Percentiles rank a stretch among this genome's conserved stretches.
phyloP scores from a whole-genome alignment of 1,140 invertebrate genomes.

The Cecropterus lyciades region DNA sequence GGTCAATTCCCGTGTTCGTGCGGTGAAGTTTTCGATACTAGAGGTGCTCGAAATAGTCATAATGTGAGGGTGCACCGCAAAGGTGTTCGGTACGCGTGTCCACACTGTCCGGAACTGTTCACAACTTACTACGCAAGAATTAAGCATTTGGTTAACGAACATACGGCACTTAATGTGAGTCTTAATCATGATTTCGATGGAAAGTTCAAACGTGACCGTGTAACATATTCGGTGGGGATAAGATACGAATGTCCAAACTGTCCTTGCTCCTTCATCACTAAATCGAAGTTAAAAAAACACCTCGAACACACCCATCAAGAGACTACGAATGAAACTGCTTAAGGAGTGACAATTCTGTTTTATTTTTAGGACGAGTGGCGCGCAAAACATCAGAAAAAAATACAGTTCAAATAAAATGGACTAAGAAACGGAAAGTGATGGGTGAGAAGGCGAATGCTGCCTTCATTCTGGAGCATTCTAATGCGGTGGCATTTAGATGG shows the following conservation, averaged over 20 bases:
- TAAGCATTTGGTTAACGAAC: constrained; percentile 66
- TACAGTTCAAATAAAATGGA: constrained; percentile 51
- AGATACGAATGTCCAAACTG: constrained; percentile 56
- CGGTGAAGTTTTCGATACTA: constrained; percentile 86
- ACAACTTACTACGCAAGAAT: constrained; percentile 65
- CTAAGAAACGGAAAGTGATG: constrained; percentile 45
- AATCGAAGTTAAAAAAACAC: constrained; percentile 56
- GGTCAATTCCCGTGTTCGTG: constrained; percentile 91
- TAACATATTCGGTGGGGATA: constrained; percentile 48
- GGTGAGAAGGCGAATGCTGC: constrained; percentile 61
- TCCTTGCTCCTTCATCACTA: constrained; percentile 46
- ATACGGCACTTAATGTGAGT: constrained; percentile 26
- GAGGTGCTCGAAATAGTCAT: constrained; percentile 62
- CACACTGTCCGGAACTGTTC: constrained; percentile 68
- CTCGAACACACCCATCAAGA: constrained; percentile 46
- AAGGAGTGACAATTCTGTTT: constrained; percentile 39
- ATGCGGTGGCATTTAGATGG: constrained; percentile 62
- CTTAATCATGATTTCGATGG: constrained; percentile 50
- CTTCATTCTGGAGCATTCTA: constrained; percentile 60
- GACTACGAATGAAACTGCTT: constrained; percentile 3
- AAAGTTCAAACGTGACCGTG: constrained; percentile 55
- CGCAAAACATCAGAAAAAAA: constrained; percentile 24
- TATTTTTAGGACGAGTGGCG: constrained; percentile 59
- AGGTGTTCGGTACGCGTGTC: constrained; percentile 72
- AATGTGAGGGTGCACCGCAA: constrained; percentile 63